Evolutionary conservation across 2,797 vertebrate species (phyloP), one percentile per base, ranked within the genome.

Genomic region (Melanotaenia maccullochi): DNA sequence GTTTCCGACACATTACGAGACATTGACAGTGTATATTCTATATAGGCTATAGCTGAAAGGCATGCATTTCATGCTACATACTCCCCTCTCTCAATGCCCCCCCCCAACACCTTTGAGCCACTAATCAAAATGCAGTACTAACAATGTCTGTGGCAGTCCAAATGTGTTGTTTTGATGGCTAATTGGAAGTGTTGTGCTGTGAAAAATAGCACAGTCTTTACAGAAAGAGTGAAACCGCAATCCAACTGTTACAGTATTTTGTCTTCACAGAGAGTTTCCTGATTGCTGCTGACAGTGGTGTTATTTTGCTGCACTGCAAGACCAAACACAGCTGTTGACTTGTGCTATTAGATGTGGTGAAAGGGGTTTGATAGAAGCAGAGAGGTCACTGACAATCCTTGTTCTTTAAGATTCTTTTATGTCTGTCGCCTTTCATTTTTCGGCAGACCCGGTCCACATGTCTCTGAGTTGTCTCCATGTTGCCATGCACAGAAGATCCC

Each of bases 351-450:
- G 47, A 38, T 68, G 18, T 30, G 59, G 61, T 75, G 67, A 60
- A 61, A 42, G 44, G 49, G 59, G 40, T 44, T 65, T 71, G 25
- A 28, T 14, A 3, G 54, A 75, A 57, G 40, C 62, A 18, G 36
- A 55, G 47, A 65, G 77, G 79, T 83, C 72, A 66, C 28, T 13
- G 52, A 66, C 47, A 51, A 2, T 51, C n/a, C 47, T 12, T 55
- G 28, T 63, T 71, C 52, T 38, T 30, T 61, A 57, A 44, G 68
- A 73, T 59, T 65, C 64, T 65, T 66, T 40, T 60, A 70, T 79
- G 75, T 68, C 36, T 38, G 75, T 64, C 70, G 79, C 61, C 59
- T 74, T 80, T 60, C 67, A 65, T 78, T 72, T 33, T 79, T 64
- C 69, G 64, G 58, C 36, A 51, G 5, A 5, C 38, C 16, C 30